A percentile compares a stretch with the other conserved stretches of the same genome.
Conservation (phyloP, 2,113 vertebrate genomes). For the Strix aluco region DNA sequence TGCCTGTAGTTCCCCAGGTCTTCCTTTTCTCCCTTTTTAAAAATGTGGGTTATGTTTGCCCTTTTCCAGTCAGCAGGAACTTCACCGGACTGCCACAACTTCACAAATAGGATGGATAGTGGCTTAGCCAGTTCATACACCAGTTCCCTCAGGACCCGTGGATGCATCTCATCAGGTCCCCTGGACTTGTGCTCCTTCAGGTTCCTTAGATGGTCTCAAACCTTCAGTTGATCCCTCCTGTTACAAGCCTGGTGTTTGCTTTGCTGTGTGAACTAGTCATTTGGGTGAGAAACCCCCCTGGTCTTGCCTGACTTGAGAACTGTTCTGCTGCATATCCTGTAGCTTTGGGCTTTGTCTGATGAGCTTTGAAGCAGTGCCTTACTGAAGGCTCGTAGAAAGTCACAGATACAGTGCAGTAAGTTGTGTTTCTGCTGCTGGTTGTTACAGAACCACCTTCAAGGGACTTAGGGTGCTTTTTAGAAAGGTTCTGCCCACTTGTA, state of each 20-base stretch:
- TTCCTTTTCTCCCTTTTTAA: no score
- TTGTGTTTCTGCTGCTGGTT: not conserved
- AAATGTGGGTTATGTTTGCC: no score
- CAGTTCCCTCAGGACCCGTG: no score
- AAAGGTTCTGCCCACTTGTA: not conserved
- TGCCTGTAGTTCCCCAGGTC: no score
- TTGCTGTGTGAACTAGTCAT: not conserved
- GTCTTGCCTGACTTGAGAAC: not conserved
- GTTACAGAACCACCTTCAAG: not conserved
- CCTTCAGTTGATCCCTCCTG: not conserved
- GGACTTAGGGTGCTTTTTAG: not conserved
- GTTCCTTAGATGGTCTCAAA: not conserved
- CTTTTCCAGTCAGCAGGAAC: no score
- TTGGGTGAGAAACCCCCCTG: not conserved
- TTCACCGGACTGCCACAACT: no score
- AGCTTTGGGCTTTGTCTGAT: not conserved
- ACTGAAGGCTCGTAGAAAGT: not conserved
- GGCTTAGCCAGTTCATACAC: no score
- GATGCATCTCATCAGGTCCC: no score
- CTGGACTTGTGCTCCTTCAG: no score
- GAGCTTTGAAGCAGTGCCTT: not conserved
- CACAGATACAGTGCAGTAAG: rapidly evolving
- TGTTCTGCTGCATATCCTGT: not conserved
- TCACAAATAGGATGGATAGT: no score
- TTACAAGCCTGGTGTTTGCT: not conserved